These are phyloP conservation scores for Cryptus armator DNA, from an alignment of 2,888 invertebrate genomes.

Conservation along the genomic window DNA sequence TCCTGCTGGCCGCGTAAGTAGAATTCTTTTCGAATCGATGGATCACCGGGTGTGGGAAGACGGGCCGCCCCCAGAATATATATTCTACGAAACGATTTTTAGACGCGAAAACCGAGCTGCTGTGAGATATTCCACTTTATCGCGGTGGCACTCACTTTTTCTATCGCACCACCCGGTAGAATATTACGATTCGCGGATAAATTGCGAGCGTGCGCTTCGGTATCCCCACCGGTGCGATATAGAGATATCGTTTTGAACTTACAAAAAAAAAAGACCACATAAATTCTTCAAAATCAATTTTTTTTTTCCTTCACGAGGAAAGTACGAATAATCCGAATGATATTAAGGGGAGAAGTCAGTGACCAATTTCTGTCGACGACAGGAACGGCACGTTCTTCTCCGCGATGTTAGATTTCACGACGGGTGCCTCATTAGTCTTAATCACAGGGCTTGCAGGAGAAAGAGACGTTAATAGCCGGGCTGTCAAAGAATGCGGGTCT, in stretches of 20 bases:
- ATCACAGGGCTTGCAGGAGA: constrained; percentile 58
- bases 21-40: constrained; percentile 56
- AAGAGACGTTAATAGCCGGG: constrained; percentile 54
- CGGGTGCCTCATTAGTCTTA: constrained; percentile 65
- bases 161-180: not conserved
- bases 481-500: constrained; percentile 59
- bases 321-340: constrained; percentile 7
- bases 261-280: not conserved
- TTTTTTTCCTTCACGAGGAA: not conserved
- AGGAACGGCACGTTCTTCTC: constrained; percentile 1
- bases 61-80: not conserved
- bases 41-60: not conserved
- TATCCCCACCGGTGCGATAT: not conserved
- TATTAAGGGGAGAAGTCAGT: not conserved
- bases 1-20: constrained; percentile 48
- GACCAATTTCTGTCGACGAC: constrained; percentile 6
- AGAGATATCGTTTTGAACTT: not conserved
- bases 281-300: not conserved
- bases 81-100: not conserved
- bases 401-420: constrained; percentile 43
- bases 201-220: not conserved
- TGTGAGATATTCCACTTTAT: constrained; percentile 12
- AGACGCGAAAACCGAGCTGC: constrained; percentile 1
- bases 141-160: constrained; percentile 8
- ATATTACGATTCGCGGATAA: not conserved